Evolutionary conservation across 2,113 vertebrate species (phyloP).

Genomic region (Tamias sibiricus): DNA sequence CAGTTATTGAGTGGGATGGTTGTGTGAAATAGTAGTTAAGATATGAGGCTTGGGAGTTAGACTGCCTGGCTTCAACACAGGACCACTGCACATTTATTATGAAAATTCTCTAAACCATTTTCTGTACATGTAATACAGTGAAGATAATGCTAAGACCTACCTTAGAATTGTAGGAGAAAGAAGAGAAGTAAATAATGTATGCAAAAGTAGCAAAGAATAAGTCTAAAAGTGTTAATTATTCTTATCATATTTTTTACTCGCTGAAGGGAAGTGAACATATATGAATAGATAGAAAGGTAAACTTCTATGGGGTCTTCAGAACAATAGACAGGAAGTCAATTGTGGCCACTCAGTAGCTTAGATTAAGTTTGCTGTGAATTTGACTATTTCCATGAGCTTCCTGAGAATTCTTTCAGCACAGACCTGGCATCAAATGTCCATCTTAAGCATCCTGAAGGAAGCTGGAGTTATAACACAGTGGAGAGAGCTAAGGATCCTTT

Average conservation of each 20-base stretch:
- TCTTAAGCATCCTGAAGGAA: neutral
- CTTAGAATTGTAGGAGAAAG: neutral
- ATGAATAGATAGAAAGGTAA: neutral
- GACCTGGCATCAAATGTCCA: neutral
- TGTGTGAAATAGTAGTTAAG: neutral
- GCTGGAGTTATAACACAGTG: neutral
- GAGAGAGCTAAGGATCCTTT: neutral
- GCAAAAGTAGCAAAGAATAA: neutral
- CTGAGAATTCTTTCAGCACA: constrained; percentile 21
- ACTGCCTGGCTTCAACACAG: neutral
- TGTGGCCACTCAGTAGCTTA: neutral
- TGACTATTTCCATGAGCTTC: constrained; percentile 14
- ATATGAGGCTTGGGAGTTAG: neutral
- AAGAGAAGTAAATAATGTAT: neutral
- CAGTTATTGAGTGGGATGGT: neutral
- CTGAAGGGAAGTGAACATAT: neutral
- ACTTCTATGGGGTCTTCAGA: neutral
- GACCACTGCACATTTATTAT: neutral
- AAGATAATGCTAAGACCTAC: neutral
- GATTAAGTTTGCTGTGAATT: neutral
- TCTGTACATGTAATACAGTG: neutral
- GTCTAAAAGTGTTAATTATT: neutral
- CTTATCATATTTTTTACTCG: neutral
- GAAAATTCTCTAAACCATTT: neutral
- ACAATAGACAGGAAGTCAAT: neutral